phyloP scores from a whole-genome alignment of 2,888 invertebrate species.

The Lochmaea capreae region DNA sequence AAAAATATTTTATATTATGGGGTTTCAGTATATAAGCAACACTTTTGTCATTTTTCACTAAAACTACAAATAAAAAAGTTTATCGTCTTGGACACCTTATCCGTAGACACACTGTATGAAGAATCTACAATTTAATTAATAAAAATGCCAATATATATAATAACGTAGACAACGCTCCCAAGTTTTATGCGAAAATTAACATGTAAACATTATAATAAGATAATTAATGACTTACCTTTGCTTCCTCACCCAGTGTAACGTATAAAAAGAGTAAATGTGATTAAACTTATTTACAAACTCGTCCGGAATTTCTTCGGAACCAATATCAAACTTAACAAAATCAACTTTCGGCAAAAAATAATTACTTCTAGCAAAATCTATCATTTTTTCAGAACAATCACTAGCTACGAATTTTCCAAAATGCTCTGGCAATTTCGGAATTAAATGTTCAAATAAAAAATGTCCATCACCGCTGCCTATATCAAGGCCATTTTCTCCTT shows the following conservation, averaged over 20 bases:
- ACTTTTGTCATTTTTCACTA: too few relatives aligned
- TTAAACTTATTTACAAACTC: conserved; percentile 70
- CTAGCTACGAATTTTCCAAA: conserved; percentile 71
- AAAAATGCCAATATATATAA: too few relatives aligned
- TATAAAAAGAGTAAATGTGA: conserved; percentile 82
- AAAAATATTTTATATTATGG: too few relatives aligned
- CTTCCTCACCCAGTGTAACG: conserved; percentile 83
- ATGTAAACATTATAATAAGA: too few relatives aligned
- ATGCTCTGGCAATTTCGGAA: conserved; percentile 70
- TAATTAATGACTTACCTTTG: conserved; percentile 70
- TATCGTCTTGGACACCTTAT: too few relatives aligned
- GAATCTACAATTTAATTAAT: too few relatives aligned
- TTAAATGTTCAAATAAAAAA: conserved; percentile 74
- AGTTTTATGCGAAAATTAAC: too few relatives aligned
- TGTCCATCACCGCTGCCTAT: conserved; percentile 82
- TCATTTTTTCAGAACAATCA: conserved; percentile 80
- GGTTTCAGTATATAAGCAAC: too few relatives aligned
- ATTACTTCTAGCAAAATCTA: conserved; percentile 70
- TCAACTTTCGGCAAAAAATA: conserved; percentile 66
- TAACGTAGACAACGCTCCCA: too few relatives aligned
- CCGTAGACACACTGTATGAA: too few relatives aligned
- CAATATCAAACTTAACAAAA: conserved; percentile 72
- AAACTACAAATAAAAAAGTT: too few relatives aligned
- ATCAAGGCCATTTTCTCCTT: conserved; percentile 71
- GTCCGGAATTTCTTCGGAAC: conserved; percentile 66